These are phyloP conservation scores for Psophia crepitans DNA, from an alignment of 2,113 vertebrate species.

Conservation along the genomic window DNA sequence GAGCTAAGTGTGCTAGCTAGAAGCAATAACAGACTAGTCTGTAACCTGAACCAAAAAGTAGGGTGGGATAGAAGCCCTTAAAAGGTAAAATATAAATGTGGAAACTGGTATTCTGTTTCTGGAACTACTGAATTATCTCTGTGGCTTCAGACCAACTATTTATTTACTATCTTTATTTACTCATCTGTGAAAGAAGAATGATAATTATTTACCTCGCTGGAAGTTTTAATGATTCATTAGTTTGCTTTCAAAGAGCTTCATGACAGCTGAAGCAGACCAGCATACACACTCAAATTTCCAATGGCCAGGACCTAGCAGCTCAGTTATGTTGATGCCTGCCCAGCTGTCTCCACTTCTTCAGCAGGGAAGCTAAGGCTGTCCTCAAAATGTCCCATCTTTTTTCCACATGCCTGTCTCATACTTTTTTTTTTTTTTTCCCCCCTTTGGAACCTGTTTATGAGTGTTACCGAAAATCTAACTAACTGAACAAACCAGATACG, in stretches of 20 bases:
- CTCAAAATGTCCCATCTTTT: not conserved
- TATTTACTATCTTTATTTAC: conserved; percentile 10
- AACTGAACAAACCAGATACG: not conserved
- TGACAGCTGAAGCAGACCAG: conserved; percentile 2
- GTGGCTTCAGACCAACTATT: not conserved
- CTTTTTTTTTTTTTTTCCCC: not conserved
- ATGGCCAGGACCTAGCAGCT: not conserved
- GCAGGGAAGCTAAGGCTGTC: not conserved
- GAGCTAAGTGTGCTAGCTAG: not conserved
- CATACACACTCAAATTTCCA: not conserved
- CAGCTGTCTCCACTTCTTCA: not conserved
- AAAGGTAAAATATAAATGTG: not conserved
- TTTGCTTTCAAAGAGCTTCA: not conserved
- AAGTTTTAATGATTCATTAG: not conserved
- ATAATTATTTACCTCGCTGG: conserved; percentile 4
- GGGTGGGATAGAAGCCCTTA: not conserved
- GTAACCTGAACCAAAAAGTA: not conserved
- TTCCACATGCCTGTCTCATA: not conserved
- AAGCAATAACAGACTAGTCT: not conserved
- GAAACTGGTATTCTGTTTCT: not conserved
- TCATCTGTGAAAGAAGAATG: not conserved
- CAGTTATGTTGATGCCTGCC: not conserved
- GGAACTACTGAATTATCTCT: not conserved
- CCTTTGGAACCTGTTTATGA: not conserved
- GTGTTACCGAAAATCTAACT: not conserved